Conservation (phyloP, 2,888 invertebrate genomes). For the Brassicogethes aeneus region DNA sequence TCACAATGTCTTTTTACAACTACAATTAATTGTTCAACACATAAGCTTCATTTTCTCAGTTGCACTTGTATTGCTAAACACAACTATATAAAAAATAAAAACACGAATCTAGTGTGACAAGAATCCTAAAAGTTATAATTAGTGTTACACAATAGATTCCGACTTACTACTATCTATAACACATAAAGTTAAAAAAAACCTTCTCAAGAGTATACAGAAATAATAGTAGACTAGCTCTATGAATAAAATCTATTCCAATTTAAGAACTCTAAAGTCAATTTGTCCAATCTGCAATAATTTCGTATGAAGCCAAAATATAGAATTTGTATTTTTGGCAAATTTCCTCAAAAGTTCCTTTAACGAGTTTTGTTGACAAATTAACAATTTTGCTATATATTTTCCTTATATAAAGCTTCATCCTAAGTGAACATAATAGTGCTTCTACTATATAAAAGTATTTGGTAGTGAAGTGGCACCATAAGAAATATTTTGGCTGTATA, state of each 20-base stretch:
- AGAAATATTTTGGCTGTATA: slow-evolving; percentile 29
- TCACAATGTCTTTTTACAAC: slow-evolving; percentile 9
- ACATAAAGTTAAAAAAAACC: neutral
- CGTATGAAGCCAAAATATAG: no score
- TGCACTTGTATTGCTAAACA: neutral
- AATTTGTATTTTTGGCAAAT: no score
- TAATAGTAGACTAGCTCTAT: slow-evolving; percentile 14
- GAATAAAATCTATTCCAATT: slow-evolving; percentile 10
- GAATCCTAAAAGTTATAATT: no score
- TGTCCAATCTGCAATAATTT: slow-evolving; percentile 2
- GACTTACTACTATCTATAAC: no score
- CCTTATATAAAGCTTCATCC: slow-evolving; percentile 32
- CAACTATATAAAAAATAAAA: neutral
- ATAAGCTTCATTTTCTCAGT: slow-evolving; percentile 3
- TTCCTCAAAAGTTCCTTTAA: no score
- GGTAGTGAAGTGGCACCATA: slow-evolving; percentile 35
- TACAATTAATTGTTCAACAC: slow-evolving; percentile 12
- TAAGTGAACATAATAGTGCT: slow-evolving; percentile 34
- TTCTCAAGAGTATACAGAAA: neutral
- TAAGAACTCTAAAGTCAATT: no score
- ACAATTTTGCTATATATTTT: slow-evolving; percentile 29
- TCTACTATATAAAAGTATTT: slow-evolving; percentile 30
- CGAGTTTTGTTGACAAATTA: no score
- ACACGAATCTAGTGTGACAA: neutral
- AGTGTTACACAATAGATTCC: no score